These are phyloP conservation scores for Stegodyphus mimosarum DNA, from an alignment of 1,140 invertebrate genomes.

Conservation along the genomic window DNA sequence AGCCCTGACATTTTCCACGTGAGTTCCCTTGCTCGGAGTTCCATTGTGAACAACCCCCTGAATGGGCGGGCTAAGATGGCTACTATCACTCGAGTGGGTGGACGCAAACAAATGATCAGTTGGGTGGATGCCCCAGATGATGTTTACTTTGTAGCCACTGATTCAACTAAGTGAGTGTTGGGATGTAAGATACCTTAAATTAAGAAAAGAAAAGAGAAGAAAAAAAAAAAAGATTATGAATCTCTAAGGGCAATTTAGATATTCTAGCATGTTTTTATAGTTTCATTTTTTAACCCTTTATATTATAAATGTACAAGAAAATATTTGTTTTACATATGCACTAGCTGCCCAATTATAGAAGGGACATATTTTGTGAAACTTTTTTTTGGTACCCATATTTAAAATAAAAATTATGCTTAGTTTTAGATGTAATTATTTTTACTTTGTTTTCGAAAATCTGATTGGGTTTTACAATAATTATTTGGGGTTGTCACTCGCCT, in stretches of 20 bases:
- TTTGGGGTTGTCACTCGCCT: constrained; percentile 45
- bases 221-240: not conserved
- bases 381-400: no score
- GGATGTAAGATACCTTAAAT: constrained; percentile 2
- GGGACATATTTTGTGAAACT: not conserved
- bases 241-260: constrained; percentile 55
- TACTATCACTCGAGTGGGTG: constrained; percentile 75
- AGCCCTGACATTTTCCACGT: constrained; percentile 58
- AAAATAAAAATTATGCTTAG: no score
- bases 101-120: constrained; percentile 87
- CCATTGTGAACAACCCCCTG: constrained; percentile 65
- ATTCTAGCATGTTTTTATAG: constrained; percentile 54
- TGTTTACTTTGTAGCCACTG: constrained; percentile 92
- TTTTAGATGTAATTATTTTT: no score
- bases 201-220: not conserved
- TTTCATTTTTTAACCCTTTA: constrained; percentile 43
- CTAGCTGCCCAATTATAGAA: not conserved
- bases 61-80: constrained; percentile 79
- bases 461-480: not conserved
- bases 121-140: constrained; percentile 99
- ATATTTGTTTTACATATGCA: not conserved
- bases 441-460: not conserved
- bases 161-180: constrained; percentile 83
- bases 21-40: constrained; percentile 62
- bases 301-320: not conserved